Percentiles rank a stretch among this genome's conserved stretches.
phyloP scores from a whole-genome alignment of 2,888 invertebrate species.

The Chesias legatella region DNA sequence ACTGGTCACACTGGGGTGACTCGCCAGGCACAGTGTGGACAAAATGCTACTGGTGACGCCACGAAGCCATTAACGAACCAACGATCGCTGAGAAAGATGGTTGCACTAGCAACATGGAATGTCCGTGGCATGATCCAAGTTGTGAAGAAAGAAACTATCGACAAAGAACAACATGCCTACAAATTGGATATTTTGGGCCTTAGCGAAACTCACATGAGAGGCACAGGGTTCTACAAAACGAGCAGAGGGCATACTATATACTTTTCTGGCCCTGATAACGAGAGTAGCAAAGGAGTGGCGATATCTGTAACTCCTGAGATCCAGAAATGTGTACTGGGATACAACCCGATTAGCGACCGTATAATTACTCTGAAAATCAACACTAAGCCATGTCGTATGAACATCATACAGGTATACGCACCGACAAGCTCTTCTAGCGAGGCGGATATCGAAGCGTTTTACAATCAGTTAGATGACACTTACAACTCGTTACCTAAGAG shows the following conservation, averaged over 20 bases:
- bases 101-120: background rate
- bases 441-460: too few relatives aligned
- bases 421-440: too few relatives aligned
- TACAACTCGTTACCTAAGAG: too few relatives aligned
- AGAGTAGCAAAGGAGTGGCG: slow-evolving; percentile 2
- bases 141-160: background rate
- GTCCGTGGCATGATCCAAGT: slow-evolving; percentile 1
- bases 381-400: slow-evolving; percentile 1
- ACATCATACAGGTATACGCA: background rate
- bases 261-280: background rate
- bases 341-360: slow-evolving; percentile 1
- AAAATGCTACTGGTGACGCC: too few relatives aligned
- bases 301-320: slow-evolving; percentile 1
- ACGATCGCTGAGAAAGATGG: background rate
- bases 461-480: too few relatives aligned
- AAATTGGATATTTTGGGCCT: slow-evolving; percentile 2
- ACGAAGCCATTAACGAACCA: too few relatives aligned
- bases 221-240: background rate
- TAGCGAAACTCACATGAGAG: slow-evolving; percentile 2
- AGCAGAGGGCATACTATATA: too few relatives aligned
- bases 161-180: slow-evolving; percentile 1
- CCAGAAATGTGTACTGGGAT: slow-evolving; percentile 1
- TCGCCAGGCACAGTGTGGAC: too few relatives aligned
- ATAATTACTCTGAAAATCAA: slow-evolving; percentile 2
- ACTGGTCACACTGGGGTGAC: too few relatives aligned